phyloP scores from a whole-genome alignment of 2,113 vertebrate genomes.

The Ceyx melanurus region DNA sequence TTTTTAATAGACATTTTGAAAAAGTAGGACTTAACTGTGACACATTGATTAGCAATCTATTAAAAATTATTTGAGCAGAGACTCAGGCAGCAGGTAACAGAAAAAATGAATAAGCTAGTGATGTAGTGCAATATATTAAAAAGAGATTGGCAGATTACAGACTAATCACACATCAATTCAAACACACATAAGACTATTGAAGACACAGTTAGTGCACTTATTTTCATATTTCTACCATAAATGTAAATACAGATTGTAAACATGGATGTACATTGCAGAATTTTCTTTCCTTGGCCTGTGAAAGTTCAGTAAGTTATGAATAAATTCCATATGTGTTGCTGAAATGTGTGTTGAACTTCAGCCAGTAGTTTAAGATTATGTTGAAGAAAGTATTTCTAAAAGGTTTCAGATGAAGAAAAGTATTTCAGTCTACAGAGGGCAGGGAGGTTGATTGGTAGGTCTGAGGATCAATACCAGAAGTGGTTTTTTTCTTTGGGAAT shows the following conservation, averaged over 20 bases:
- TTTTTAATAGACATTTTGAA: constrained; percentile 22
- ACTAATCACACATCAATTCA: constrained; percentile 8
- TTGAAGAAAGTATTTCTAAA: constrained; percentile 55
- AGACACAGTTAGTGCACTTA: neutral
- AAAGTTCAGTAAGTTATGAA: constrained; percentile 36
- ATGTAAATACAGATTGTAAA: constrained; percentile 25
- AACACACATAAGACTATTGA: neutral
- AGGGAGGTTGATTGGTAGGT: constrained; percentile 26
- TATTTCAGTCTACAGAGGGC: constrained; percentile 35
- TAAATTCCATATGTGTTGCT: constrained; percentile 63
- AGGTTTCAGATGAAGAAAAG: constrained; percentile 63
- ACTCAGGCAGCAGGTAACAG: neutral
- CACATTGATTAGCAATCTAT: neutral
- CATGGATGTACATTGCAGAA: neutral
- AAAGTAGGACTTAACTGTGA: neutral
- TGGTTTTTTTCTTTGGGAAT: constrained; percentile 24
- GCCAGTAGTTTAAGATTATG: constrained; percentile 57
- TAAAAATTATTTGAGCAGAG: neutral
- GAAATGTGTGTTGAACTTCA: constrained; percentile 54
- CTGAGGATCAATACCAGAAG: constrained; percentile 60
- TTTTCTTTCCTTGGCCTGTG: constrained; percentile 49
- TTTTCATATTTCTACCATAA: neutral
- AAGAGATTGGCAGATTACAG: neutral
- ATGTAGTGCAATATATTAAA: neutral
- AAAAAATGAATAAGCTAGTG: neutral